Evolutionary conservation across 2,113 vertebrate species (phyloP), one percentile per base, ranked within the genome.

Genomic region (Carassius carassius): DNA sequence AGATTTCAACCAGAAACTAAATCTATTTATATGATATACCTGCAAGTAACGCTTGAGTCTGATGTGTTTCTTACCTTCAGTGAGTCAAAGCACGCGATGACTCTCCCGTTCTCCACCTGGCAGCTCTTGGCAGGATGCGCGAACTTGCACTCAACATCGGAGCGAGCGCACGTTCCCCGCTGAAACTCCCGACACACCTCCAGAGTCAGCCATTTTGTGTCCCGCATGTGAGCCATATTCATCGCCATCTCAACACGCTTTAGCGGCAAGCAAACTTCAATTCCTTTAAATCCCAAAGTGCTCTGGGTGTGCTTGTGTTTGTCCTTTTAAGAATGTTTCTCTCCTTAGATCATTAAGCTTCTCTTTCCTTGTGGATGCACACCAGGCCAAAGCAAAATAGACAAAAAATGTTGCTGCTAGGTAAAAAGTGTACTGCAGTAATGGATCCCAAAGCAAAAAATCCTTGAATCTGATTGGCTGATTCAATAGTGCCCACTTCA

Each of bases 181-280:
- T 99, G 98, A 93, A 97, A 99, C 93, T 99, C 98, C 90, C 98
- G 94, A 89, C 98, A 99, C 87, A 99, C 98, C 96, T 99, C 98
- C 92, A 99, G 94, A 13, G 97, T 99, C 94, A 99, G 96, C 98
- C 98, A 99, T 95, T 98, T 98, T 91, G 97, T 96, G 93, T 99
- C 98, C 65, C 97, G 97, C 88, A 98, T 96, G 93, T 99, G 95
- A 88, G 97, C 94, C 91, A 99, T 95, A 94, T 96, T 98, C 92
- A 98, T 93, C 89, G 98, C 94, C 95, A 97, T 96, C 85, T 91
- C 90, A 32, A 25, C 54, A 29, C 56, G 37, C 72, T 44, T 41
- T 37, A 77, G 75, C 80, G 29, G 41, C 37, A 69, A 60, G 32
- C 32, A 41, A 74, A 60, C 81, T 78, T 65, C n/a, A 47, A 6